Base-by-base conservation (phyloP, 2,888 invertebrate species). In the Amiota mariae region DNA sequence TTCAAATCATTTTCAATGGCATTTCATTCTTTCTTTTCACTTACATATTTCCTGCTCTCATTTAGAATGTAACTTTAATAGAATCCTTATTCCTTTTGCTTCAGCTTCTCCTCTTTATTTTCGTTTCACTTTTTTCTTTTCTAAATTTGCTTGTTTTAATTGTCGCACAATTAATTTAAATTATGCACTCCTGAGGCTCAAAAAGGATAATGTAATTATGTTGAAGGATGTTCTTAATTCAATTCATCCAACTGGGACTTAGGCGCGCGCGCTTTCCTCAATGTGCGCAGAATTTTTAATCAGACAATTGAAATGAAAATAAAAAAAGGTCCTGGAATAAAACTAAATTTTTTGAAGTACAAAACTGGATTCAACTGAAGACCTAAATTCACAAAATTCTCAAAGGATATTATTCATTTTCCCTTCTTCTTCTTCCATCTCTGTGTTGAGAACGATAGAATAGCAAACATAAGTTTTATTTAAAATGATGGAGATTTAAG, bases 121-220 rank as follows among this genome's bases (percentile, higher is more conserved):
- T 64, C 24, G 51, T 15, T 49, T 20, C 13, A 73, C 20, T 72
- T 71, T 70, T 73, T 72, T 71, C 67, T 59, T 72, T 73, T 76
- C 72, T 77, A 73, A 73, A 78, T 75, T 75, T 71, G 74, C 73
- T 78, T 76, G 73, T 76, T 76, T 75, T 78, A 79, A 78, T 77
- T 78, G 81, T 84, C 79, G 82, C 83, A 82, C 85, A 82, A 84
- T 79, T 84, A 81, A 82, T 84, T 84, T 85, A 85, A 85, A 85
- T 85, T 84, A 84, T 84, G 85, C 85, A 81, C 81, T 72, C 48
- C 49, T 59, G 67, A 47, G 57, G 47, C 57, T 18, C 57, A 24
- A 11, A 47, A 70, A 59, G 57, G 18, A 70, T 47, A 70, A 57
- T 68, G 20, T 54, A 68, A 68, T 68, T 68, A 68, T 54, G 67